Conservation (phyloP, 2,888 invertebrate species). For the Andrena flavipes region DNA sequence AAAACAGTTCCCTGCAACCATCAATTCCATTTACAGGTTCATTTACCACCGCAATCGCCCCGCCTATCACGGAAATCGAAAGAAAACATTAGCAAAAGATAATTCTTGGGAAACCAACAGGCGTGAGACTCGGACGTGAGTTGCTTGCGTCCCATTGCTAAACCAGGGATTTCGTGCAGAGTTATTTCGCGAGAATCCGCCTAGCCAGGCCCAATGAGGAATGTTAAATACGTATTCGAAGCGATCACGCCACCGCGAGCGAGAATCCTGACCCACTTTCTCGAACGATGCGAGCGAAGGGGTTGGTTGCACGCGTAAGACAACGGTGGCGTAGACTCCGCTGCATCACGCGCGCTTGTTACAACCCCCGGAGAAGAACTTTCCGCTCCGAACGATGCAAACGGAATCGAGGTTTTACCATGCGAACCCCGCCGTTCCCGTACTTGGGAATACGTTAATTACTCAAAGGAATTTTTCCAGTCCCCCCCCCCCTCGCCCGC, state of each 20-base stretch:
- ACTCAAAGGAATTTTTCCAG: conserved; percentile 65
- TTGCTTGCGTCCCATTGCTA: conserved; percentile 9
- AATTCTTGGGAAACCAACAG: conserved; percentile 35
- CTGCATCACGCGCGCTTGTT: background rate
- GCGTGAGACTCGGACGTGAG: conserved; percentile 37
- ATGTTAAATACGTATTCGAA: conserved; percentile 65
- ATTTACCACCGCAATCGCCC: too few relatives aligned
- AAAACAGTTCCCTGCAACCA: too few relatives aligned
- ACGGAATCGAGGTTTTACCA: conserved; percentile 43
- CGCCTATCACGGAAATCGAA: too few relatives aligned
- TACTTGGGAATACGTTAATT: conserved; percentile 69
- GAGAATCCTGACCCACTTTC: conserved; percentile 66
- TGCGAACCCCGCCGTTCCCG: conserved; percentile 22
- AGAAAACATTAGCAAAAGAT: background rate
- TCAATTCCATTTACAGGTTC: too few relatives aligned
- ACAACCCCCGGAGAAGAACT: conserved; percentile 39
- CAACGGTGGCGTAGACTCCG: background rate
- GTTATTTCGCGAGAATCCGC: conserved; percentile 46
- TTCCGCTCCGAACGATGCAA: conserved; percentile 16
- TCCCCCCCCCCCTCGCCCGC: background rate
- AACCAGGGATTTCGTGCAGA: conserved; percentile 29
- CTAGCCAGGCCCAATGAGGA: conserved; percentile 57
- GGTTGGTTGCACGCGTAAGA: conserved; percentile 18
- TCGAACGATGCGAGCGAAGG: background rate
- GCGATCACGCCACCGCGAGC: conserved; percentile 46